A percentile compares a stretch with the other conserved stretches of the same genome.
These are phyloP conservation scores for Maniola jurtina DNA, from an alignment of 1,140 invertebrate species.

Conservation along the genomic window DNA sequence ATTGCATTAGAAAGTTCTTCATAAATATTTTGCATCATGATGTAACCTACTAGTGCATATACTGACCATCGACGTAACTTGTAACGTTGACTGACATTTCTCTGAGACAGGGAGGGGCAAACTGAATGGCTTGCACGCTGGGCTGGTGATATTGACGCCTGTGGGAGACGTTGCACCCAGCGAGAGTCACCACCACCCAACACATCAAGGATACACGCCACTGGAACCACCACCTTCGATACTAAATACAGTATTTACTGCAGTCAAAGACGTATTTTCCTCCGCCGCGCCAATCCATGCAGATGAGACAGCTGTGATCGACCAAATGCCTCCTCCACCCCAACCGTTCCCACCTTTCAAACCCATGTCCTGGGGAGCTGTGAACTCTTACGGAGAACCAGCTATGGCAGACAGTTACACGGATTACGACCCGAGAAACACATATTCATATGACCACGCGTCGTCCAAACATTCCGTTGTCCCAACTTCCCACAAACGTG, in stretches of 20 bases:
- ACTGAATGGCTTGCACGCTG: constrained; percentile 71
- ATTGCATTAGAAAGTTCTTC: constrained; percentile 38
- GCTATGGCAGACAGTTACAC: constrained; percentile 51
- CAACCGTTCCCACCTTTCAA: constrained; percentile 56
- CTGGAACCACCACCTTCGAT: constrained; percentile 65
- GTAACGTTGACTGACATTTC: constrained; percentile 46
- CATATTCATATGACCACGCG: constrained; percentile 48
- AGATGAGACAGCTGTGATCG: constrained; percentile 25
- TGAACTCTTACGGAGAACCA: constrained; percentile 66
- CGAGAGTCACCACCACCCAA: constrained; percentile 35
- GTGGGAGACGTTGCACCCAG: constrained; percentile 47
- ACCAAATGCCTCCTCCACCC: constrained; percentile 53
- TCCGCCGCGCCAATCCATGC: constrained; percentile 37
- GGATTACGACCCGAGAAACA: constrained; percentile 55
- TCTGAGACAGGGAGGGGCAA: constrained; percentile 72
- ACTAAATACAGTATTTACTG: constrained; percentile 60
- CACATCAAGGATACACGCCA: constrained; percentile 46
- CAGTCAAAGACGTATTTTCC: constrained; percentile 61
- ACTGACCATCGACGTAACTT: constrained; percentile 42
- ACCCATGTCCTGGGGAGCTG: constrained; percentile 56
- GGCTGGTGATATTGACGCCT: constrained; percentile 65
- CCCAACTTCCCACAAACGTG: constrained; percentile 34
- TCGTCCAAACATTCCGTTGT: constrained; percentile 49
- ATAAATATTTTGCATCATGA: constrained; percentile 29
- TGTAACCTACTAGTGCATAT: constrained; percentile 10